phyloP scores from a whole-genome alignment of 2,113 vertebrate species.

The Megaceryle maxima region DNA sequence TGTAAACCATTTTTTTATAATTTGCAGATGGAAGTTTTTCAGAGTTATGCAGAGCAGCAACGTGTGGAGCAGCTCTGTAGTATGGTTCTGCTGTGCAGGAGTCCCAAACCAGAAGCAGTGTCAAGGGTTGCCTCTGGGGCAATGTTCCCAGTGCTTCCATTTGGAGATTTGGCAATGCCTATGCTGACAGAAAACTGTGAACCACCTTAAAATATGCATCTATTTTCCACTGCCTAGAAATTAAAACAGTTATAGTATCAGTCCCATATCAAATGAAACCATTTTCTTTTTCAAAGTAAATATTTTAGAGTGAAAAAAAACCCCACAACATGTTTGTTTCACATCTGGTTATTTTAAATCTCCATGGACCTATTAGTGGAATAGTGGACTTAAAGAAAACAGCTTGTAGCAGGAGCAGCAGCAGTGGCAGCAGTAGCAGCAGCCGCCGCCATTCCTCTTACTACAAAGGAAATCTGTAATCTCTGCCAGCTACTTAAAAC shows the following conservation, averaged over 20 bases:
- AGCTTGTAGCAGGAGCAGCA: conserved; percentile 11
- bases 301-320: not conserved
- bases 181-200: not conserved
- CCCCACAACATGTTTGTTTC: not conserved
- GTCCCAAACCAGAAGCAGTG: not conserved
- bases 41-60: not conserved
- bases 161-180: not conserved
- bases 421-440: not conserved
- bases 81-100: not conserved
- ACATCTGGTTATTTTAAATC: conserved; percentile 4
- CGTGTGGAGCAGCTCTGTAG: not conserved
- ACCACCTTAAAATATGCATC: conserved; percentile 6
- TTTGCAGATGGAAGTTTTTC: not conserved
- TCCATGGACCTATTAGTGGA: not conserved
- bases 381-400: conserved; percentile 45
- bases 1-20: not conserved
- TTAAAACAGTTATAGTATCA: not conserved
- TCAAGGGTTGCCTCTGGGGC: not conserved
- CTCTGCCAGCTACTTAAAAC: conserved; percentile 49
- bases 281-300: conserved; percentile 13
- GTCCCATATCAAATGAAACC: not conserved
- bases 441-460: conserved; percentile 55
- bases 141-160: not conserved
- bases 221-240: conserved; percentile 21
- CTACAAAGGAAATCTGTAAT: conserved; percentile 70